phyloP scores from a whole-genome alignment of 2,888 invertebrate genomes.

The Gymnocheta viridis region DNA sequence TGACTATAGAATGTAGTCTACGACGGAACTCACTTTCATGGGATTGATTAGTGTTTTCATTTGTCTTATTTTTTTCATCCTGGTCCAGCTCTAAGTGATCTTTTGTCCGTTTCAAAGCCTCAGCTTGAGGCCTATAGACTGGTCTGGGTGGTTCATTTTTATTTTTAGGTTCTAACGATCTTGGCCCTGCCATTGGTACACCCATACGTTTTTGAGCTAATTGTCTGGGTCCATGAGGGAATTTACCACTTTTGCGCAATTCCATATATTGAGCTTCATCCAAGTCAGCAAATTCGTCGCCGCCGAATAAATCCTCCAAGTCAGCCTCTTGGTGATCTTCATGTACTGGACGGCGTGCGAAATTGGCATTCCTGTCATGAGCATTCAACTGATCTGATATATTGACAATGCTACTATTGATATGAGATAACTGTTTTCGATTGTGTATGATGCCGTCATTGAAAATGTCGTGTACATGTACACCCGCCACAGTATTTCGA shows the following conservation, averaged over 20 bases:
- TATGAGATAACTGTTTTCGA: constrained; percentile 83
- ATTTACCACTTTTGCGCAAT: constrained; percentile 84
- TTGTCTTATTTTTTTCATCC: constrained; percentile 49
- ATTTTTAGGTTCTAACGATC: constrained; percentile 81
- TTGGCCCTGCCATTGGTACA: constrained; percentile 83
- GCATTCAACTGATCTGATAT: constrained; percentile 76
- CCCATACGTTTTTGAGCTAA: constrained; percentile 84
- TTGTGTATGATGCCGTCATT: constrained; percentile 86
- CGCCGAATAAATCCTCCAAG: constrained; percentile 79
- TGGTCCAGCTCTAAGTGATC: constrained; percentile 76
- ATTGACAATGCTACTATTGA: constrained; percentile 79
- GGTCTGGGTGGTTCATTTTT: constrained; percentile 78
- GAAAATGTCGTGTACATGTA: constrained; percentile 82
- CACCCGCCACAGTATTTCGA: constrained; percentile 70
- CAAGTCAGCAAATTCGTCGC: constrained; percentile 77
- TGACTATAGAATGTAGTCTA: constrained; percentile 86
- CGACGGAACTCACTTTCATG: constrained; percentile 75
- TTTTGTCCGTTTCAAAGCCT: constrained; percentile 72
- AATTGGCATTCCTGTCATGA: constrained; percentile 78
- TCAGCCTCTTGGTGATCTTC: constrained; percentile 82
- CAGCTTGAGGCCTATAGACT: constrained; percentile 78
- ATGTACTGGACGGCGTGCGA: constrained; percentile 81
- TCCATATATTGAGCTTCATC: constrained; percentile 81
- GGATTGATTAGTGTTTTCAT: constrained; percentile 56
- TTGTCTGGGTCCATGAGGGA: constrained; percentile 89